A percentile compares a stretch with the other conserved stretches of the same genome.
Evolutionary conservation across 1,140 invertebrate species (phyloP).

Genomic region (Euborellia annulipes): DNA sequence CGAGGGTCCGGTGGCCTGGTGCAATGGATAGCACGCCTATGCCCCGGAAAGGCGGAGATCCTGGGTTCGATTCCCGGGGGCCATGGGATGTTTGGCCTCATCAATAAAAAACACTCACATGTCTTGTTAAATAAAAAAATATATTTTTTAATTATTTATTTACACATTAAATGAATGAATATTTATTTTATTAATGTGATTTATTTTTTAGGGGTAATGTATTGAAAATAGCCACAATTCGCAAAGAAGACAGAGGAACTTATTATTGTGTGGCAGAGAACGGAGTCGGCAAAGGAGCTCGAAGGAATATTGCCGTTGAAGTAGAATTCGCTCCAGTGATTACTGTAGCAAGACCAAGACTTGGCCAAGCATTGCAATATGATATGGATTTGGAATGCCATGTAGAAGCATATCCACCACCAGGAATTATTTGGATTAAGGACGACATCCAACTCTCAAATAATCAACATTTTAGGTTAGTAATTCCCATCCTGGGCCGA

Average conservation of each 20-base stretch:
- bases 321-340: slow-evolving; percentile 79
- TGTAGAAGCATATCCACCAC: slow-evolving; percentile 80
- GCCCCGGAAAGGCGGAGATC: too few species aligned
- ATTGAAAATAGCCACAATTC: slow-evolving; percentile 62
- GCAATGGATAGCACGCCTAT: too few species aligned
- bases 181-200: slow-evolving; percentile 3
- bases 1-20: too few species aligned
- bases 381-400: slow-evolving; percentile 87
- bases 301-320: slow-evolving; percentile 68
- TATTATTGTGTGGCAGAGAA: slow-evolving; percentile 92
- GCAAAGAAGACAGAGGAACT: slow-evolving; percentile 77
- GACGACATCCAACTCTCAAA: slow-evolving; percentile 63
- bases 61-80: too few species aligned
- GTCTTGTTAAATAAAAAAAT: too few species aligned
- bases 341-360: slow-evolving; percentile 55
- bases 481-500: too few species aligned
- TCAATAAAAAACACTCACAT: too few species aligned
- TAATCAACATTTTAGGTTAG: slow-evolving; percentile 66
- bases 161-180: slow-evolving; percentile 1
- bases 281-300: slow-evolving; percentile 64
- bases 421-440: slow-evolving; percentile 75
- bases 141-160: too few species aligned
- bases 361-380: slow-evolving; percentile 77
- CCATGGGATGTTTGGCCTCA: too few species aligned
- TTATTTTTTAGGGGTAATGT: slow-evolving; percentile 61